Conservation (phyloP, 2,113 vertebrate genomes). For the Ploceus nigricollis region DNA sequence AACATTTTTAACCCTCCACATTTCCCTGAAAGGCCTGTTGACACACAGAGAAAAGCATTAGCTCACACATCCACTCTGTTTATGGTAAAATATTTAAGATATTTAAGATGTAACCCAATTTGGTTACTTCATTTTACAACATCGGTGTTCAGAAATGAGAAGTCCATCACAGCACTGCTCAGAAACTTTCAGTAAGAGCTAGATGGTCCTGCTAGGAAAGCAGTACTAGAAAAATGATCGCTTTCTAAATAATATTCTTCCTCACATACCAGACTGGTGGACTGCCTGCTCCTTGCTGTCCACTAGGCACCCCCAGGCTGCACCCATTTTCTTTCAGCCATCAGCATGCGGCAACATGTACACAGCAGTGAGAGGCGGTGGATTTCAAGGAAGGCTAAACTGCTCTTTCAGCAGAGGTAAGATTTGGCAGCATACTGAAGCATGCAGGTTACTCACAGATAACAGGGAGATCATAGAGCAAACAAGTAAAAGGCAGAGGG, state of each 20-base stretch:
- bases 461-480: background rate
- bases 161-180: background rate
- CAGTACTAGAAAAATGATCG: background rate
- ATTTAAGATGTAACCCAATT: background rate
- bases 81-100: background rate
- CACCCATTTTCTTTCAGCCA: fast-evolving
- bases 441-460: background rate
- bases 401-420: background rate
- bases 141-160: background rate
- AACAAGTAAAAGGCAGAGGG: background rate
- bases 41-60: background rate
- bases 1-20: background rate
- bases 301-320: background rate
- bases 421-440: background rate
- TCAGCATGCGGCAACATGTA: fast-evolving
- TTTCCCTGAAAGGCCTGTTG: background rate
- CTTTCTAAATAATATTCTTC: background rate
- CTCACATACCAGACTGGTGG: background rate
- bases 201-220: background rate
- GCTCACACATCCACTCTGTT: background rate
- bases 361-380: background rate
- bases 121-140: background rate
- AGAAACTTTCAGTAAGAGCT: background rate
- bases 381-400: background rate
- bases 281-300: background rate